phyloP scores from a whole-genome alignment of 2,888 invertebrate species.

The Coremacera marginata region DNA sequence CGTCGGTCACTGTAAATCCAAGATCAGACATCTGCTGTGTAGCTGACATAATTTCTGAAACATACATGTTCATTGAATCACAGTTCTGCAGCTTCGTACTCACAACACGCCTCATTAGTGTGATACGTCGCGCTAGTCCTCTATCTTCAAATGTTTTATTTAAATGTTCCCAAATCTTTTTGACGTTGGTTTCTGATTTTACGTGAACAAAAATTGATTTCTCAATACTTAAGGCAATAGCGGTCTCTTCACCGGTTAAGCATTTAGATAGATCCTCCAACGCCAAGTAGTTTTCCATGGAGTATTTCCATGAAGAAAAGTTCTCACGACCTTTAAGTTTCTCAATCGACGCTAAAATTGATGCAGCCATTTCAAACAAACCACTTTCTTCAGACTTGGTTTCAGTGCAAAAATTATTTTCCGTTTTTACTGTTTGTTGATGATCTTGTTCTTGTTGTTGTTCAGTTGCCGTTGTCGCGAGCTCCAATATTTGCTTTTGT shows the following conservation, averaged over 20 bases:
- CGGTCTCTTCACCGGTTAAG: not conserved
- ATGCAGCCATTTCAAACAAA: no score
- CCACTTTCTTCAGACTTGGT: no score
- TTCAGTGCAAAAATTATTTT: no score
- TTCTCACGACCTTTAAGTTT: not conserved
- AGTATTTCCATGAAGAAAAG: not conserved
- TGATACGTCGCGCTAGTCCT: not conserved
- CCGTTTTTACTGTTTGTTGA: no score
- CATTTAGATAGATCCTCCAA: not conserved
- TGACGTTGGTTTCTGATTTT: not conserved
- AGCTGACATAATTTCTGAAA: slow-evolving; percentile 6
- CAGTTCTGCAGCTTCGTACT: slow-evolving; percentile 11
- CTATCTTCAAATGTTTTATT: not conserved
- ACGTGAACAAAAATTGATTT: not conserved
- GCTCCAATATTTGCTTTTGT: no score
- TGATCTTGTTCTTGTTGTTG: no score
- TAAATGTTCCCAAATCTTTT: not conserved
- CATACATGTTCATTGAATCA: not conserved
- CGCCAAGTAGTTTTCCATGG: slow-evolving; percentile 9
- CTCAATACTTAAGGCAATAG: not conserved
- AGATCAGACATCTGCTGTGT: slow-evolving; percentile 7
- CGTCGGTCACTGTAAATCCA: slow-evolving; percentile 10
- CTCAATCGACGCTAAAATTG: no score
- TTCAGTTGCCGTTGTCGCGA: no score
- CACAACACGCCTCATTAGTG: slow-evolving; percentile 6